Evolutionary conservation across 2,797 vertebrate genomes (phyloP).

Genomic region (Diglossa cyanea): DNA sequence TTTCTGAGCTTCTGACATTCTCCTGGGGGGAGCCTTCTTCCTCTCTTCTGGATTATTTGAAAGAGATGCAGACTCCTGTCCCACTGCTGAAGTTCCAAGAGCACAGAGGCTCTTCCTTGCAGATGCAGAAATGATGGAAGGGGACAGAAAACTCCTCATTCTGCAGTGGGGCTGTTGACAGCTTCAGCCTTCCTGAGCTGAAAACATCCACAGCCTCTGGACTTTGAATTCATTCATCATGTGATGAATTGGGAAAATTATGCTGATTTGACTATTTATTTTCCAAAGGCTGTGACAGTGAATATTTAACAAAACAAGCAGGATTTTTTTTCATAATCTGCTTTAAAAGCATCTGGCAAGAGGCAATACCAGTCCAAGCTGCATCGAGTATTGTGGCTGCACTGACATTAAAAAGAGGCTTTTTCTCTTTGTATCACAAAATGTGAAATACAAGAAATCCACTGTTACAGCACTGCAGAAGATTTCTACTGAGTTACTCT

Average conservation of each 20-base stretch:
- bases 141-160: not conserved
- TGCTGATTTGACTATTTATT: not conserved
- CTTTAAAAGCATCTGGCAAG: not conserved
- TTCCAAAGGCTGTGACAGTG: not conserved
- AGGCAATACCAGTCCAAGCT: not conserved
- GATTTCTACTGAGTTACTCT: rapidly evolving
- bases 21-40: not conserved
- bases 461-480: not conserved
- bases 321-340: not conserved
- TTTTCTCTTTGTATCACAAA: not conserved
- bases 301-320: not conserved
- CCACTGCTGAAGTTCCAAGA: not conserved
- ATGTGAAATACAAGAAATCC: not conserved
- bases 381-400: not conserved
- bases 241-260: not conserved
- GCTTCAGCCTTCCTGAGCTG: not conserved
- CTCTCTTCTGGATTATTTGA: not conserved
- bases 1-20: not conserved
- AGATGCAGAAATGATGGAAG: not conserved
- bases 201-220: not conserved
- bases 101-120: not conserved
- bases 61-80: not conserved
- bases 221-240: not conserved
- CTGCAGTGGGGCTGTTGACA: not conserved
- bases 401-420: not conserved